Percentiles rank a stretch among this genome's conserved stretches.
phyloP scores from a whole-genome alignment of 2,888 invertebrate genomes.

The Autographa gamma region DNA sequence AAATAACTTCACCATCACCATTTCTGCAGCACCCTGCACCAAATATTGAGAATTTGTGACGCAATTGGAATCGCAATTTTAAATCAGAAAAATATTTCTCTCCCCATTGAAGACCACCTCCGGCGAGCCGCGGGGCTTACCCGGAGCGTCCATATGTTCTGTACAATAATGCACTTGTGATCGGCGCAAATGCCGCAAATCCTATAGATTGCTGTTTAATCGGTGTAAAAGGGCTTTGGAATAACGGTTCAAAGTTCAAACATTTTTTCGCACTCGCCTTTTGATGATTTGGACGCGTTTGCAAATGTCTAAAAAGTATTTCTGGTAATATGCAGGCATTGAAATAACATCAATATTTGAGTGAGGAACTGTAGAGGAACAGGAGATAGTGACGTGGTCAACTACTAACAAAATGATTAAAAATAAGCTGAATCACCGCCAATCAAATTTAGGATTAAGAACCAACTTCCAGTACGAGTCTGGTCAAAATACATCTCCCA shows the following conservation, averaged over 20 bases:
- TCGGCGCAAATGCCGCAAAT: constrained; percentile 82
- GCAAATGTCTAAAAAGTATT: too few species aligned
- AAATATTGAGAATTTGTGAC: background rate
- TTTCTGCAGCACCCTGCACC: background rate
- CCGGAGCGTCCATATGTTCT: constrained; percentile 80
- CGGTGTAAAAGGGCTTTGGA: constrained; percentile 43
- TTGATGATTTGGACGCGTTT: background rate
- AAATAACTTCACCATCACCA: background rate
- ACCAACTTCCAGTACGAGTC: too few species aligned
- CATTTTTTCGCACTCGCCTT: background rate
- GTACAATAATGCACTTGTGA: constrained; percentile 81
- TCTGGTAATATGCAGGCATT: too few species aligned
- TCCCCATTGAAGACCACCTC: constrained; percentile 68
- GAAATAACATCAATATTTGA: too few species aligned
- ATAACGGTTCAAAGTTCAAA: background rate
- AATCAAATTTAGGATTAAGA: too few species aligned
- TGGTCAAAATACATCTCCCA: background rate
- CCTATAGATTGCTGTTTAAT: constrained; percentile 72
- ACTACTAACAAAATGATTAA: too few species aligned
- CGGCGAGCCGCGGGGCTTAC: constrained; percentile 68
- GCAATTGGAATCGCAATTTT: constrained; percentile 3
- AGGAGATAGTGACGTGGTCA: too few species aligned
- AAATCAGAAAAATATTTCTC: constrained; percentile 7
- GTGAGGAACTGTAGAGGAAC: too few species aligned
- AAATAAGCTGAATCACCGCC: too few species aligned